Evolutionary conservation across 2,113 vertebrate species (phyloP).

Genomic region (Proterorhinus semilunaris): DNA sequence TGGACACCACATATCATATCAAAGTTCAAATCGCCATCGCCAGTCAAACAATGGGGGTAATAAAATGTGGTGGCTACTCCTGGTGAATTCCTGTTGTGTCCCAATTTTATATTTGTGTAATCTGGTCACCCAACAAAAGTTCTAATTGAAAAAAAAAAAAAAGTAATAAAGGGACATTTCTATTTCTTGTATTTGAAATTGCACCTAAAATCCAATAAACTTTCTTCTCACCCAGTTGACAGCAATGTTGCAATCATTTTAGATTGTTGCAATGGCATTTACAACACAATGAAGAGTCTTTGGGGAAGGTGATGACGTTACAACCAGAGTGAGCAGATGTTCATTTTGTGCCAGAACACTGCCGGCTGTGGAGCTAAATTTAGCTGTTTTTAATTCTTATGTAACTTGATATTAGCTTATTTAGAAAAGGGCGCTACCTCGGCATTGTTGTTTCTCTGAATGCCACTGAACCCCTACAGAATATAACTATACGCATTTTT

Average conservation of each 20-base stretch:
- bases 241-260: not conserved
- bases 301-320: not conserved
- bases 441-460: not conserved
- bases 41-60: no score
- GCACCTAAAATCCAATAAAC: no score
- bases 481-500: no score
- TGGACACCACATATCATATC: not conserved
- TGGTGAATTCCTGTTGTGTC: no score
- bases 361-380: not conserved
- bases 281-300: not conserved
- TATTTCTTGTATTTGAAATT: no score
- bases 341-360: conserved; percentile 3
- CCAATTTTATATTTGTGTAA: no score
- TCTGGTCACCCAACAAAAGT: no score
- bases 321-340: not conserved
- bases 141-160: no score
- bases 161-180: no score
- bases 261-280: not conserved
- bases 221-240: no score
- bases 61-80: no score
- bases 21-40: no score
- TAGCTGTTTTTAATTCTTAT: conserved; percentile 8
- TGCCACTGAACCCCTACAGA: not conserved
- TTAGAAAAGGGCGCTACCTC: not conserved
- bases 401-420: not conserved